Percentiles rank a stretch among this genome's conserved stretches.
These are phyloP conservation scores for Sweltsa coloradensis DNA, from an alignment of 1,140 invertebrate genomes.

Conservation along the genomic window DNA sequence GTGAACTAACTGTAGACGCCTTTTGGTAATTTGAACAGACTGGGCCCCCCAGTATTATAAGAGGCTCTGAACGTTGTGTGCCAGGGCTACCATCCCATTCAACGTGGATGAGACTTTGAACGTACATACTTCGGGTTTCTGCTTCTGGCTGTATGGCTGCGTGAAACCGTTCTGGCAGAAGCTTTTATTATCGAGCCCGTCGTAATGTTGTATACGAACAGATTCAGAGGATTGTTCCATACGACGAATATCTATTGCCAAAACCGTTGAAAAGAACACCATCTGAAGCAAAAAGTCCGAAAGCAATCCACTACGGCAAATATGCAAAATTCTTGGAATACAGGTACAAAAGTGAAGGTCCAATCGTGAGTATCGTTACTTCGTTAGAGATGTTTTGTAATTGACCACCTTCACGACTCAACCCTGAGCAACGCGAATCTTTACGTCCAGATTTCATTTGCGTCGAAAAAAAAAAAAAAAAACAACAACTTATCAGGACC, in stretches of 20 bases:
- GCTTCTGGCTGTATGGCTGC: too few relatives aligned
- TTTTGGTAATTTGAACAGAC: constrained; percentile 54
- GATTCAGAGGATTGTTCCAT: constrained; percentile 55
- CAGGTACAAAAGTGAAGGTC: constrained; percentile 82
- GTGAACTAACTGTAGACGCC: constrained; percentile 74
- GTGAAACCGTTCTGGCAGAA: too few relatives aligned
- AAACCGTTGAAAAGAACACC: constrained; percentile 80
- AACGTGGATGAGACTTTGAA: constrained; percentile 66
- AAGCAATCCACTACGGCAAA: constrained; percentile 87
- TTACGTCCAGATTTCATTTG: constrained; percentile 83
- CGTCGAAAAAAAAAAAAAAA: too few relatives aligned
- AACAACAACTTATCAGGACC: constrained; percentile 91
- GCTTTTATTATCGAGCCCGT: too few relatives aligned
- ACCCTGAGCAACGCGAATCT: constrained; percentile 86
- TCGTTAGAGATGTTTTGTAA: constrained; percentile 91
- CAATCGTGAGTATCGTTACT: constrained; percentile 83
- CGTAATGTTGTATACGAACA: too few relatives aligned
- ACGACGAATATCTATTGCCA: constrained; percentile 79
- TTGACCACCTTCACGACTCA: constrained; percentile 95
- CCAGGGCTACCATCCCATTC: constrained; percentile 44
- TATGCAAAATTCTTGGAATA: constrained; percentile 86
- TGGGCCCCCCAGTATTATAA: too few relatives aligned
- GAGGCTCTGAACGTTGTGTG: too few relatives aligned
- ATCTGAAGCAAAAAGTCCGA: constrained; percentile 92
- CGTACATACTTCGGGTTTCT: constrained; percentile 21